These are phyloP conservation scores for Drosophila bipectinata DNA, from an alignment of 1,140 invertebrate genomes.

Conservation along the genomic window DNA sequence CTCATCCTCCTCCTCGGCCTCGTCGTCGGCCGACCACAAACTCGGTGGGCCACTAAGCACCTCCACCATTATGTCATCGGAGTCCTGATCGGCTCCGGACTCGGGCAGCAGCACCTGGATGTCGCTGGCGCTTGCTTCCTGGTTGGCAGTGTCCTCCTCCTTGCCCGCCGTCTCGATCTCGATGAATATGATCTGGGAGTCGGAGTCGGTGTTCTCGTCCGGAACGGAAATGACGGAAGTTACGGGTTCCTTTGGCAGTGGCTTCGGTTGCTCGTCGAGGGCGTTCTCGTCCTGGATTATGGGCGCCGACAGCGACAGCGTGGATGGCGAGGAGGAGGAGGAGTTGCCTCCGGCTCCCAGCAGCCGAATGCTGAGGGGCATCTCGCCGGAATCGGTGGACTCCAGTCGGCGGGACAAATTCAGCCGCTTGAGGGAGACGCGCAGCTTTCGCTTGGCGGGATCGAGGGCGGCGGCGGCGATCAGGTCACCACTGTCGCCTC, in stretches of 20 bases:
- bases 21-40: slow-evolving; percentile 35
- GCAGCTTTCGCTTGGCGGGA: slow-evolving; percentile 31
- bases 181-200: slow-evolving; percentile 61
- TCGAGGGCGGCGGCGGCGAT: neutral
- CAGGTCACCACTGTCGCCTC: slow-evolving; percentile 5
- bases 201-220: slow-evolving; percentile 18
- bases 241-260: neutral
- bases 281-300: slow-evolving; percentile 39
- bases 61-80: slow-evolving; percentile 27
- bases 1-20: slow-evolving; percentile 9
- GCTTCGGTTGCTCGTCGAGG: slow-evolving; percentile 18
- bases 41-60: slow-evolving; percentile 32
- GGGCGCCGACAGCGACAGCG: slow-evolving; percentile 2
- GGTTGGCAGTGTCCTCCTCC: slow-evolving; percentile 1
- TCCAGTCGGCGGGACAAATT: slow-evolving; percentile 16
- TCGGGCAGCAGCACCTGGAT: neutral
- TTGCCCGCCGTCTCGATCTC: slow-evolving; percentile 51
- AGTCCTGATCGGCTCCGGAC: neutral
- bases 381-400: slow-evolving; percentile 47
- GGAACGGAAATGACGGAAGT: neutral
- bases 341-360: slow-evolving; percentile 8
- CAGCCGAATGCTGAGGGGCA: slow-evolving; percentile 3
- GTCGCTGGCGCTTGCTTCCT: neutral
- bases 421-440: slow-evolving; percentile 59
- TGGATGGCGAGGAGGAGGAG: slow-evolving; percentile 18